These are phyloP conservation scores for Eurosta solidaginis DNA, from an alignment of 1,140 invertebrate species.

Conservation along the genomic window DNA sequence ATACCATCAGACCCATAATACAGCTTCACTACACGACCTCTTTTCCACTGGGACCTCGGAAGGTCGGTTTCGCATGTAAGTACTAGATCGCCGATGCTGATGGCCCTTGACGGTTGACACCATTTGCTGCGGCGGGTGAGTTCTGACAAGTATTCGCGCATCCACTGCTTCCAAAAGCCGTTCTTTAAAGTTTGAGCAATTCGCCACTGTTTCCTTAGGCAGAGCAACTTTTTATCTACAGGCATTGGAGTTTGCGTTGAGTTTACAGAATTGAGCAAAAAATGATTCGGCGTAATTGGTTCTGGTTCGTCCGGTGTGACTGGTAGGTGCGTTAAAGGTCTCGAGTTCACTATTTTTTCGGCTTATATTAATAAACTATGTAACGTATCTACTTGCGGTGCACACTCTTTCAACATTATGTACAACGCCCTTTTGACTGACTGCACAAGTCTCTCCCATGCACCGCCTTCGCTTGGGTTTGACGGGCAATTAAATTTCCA, in stretches of 20 bases:
- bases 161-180: slow-evolving; percentile 35
- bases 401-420: background rate
- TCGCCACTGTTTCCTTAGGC: slow-evolving; percentile 32
- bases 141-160: slow-evolving; percentile 32
- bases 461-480: slow-evolving; percentile 34
- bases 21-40: background rate
- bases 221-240: background rate
- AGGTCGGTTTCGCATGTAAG: slow-evolving; percentile 15
- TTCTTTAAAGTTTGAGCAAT: slow-evolving; percentile 27
- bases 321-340: too few relatives aligned
- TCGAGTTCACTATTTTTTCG: too few relatives aligned
- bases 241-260: background rate
- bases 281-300: slow-evolving; percentile 11
- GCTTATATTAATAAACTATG: too few relatives aligned
- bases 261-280: slow-evolving; percentile 1
- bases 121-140: slow-evolving; percentile 31
- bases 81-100: background rate
- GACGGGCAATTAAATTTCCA: slow-evolving; percentile 30
- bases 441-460: slow-evolving; percentile 35
- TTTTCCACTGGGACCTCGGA: background rate
- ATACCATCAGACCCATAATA: slow-evolving; percentile 30
- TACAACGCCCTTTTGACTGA: background rate
- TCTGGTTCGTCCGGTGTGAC: slow-evolving; percentile 41
- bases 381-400: background rate
- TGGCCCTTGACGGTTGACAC: background rate